Conservation (phyloP, 2,797 vertebrate species). For the Phylloscopus collybita region DNA sequence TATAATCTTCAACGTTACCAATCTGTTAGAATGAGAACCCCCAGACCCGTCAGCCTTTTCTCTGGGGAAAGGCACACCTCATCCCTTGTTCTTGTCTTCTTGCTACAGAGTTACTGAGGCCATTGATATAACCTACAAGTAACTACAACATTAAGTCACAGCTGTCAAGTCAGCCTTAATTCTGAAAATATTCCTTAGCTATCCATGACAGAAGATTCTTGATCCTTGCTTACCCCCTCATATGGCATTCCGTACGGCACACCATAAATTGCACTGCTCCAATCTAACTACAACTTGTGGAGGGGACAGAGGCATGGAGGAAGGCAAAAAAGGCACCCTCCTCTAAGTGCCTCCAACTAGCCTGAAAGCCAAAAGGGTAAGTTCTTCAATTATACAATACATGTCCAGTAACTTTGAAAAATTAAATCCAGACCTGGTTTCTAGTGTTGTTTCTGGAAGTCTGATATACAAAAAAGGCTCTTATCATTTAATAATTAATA, state of each 20-base stretch:
- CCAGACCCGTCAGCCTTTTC: rapidly evolving
- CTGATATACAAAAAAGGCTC: background rate
- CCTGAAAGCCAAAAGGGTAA: background rate
- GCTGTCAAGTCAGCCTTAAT: background rate
- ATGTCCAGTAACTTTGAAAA: background rate
- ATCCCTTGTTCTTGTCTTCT: background rate
- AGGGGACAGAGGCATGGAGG: background rate
- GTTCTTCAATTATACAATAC: background rate
- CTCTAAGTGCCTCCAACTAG: background rate
- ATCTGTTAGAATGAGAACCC: background rate
- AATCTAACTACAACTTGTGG: background rate
- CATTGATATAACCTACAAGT: background rate
- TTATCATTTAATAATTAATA: background rate
- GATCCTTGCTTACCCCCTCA: background rate
- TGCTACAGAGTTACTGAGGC: background rate
- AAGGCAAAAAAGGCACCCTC: background rate
- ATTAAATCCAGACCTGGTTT: background rate
- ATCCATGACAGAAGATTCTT: background rate
- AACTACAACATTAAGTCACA: background rate
- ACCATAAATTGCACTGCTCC: background rate
- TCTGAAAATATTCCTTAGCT: constrained; percentile 17
- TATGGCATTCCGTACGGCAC: background rate
- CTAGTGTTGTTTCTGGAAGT: background rate
- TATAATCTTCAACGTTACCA: background rate
- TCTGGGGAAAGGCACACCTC: background rate